Conservation (phyloP, 2,888 invertebrate genomes). For the Sturmia bella region DNA sequence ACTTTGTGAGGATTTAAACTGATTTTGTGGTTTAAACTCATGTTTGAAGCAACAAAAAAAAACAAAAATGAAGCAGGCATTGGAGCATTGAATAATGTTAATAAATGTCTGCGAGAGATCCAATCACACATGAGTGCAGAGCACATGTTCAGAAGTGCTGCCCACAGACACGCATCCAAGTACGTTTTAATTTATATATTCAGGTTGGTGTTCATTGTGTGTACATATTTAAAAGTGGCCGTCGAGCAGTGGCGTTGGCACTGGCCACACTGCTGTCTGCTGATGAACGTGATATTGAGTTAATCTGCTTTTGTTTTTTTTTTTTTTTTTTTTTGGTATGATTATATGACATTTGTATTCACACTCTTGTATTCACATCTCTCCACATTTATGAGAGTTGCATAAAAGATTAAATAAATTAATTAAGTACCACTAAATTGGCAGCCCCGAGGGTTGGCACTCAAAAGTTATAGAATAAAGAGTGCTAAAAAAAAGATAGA, state of each 20-base stretch:
- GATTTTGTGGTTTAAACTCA: constrained; percentile 63
- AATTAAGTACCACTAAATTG: constrained; percentile 40
- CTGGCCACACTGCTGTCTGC: constrained; percentile 50
- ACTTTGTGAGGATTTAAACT: constrained; percentile 63
- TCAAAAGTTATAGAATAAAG: too few species aligned
- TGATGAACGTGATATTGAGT: constrained; percentile 57
- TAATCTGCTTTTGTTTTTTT: constrained; percentile 50
- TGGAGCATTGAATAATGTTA: constrained; percentile 41
- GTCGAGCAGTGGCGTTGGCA: constrained; percentile 6
- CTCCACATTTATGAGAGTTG: constrained; percentile 45
- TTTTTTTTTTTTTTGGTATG: background rate
- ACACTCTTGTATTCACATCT: constrained; percentile 27
- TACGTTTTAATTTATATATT: constrained; percentile 19
- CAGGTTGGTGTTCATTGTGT: constrained; percentile 19
- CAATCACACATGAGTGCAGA: background rate
- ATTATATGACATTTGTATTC: constrained; percentile 47
- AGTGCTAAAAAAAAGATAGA: too few species aligned
- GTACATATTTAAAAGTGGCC: constrained; percentile 28
- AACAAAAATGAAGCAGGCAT: too few species aligned
- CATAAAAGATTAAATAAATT: constrained; percentile 37
- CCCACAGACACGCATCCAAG: constrained; percentile 44
- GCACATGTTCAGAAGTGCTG: constrained; percentile 46
- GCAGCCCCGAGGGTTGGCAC: too few species aligned
- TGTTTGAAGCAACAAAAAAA: constrained; percentile 33
- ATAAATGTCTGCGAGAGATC: constrained; percentile 57